Evolutionary conservation across 2,888 invertebrate species (phyloP), one percentile per base, ranked within the genome.

Genomic region (Callyntrura guangdongensis): DNA sequence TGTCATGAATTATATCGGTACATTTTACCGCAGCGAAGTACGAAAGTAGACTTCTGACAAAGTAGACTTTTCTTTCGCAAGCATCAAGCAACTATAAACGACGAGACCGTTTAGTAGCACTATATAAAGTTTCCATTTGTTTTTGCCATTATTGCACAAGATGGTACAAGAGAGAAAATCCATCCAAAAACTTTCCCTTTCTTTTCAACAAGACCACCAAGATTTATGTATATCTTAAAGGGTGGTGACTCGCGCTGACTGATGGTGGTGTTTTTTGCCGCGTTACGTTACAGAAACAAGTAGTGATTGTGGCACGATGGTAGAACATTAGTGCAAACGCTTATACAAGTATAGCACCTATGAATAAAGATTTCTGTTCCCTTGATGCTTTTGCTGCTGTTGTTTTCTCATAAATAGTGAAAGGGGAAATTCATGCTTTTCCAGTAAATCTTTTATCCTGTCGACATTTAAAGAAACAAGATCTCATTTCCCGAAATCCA

Each of bases 401-500:
- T 47, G 17, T 20, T 72, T n/a, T 72, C n/a, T n/a, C 36, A 36
- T 36, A 36, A 36, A 72, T 8, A 47, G 17, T 45, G 72, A 72
- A 20, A 72, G 12, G 17, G 17, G 67, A 72, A 47, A 47, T 47
- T 20, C 72, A 11, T 72, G 20, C 72, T 69, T 69, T 69, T 69
- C 67, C 17, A 72, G 47, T 47, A 72, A 72, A 72, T 72, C 45
- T 72, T 72, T 47, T 72, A 72, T 72, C 72, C 72, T 72, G 72
- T 72, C 72, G 47, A 20, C 72, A 72, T 72, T 72, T 72, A 47
- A 72, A 72, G 36, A 72, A 72, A 72, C 45, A 36, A 36, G 36
- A 36, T 36, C 36, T 36, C 72, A 47, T 47, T 47, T 72, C 47
- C 8, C 47, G 12, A 72, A 36, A 17, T 72, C 72, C 17, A 47